Base-by-base conservation (phyloP, 2,888 invertebrate species). In the Xestia c-nigrum region DNA sequence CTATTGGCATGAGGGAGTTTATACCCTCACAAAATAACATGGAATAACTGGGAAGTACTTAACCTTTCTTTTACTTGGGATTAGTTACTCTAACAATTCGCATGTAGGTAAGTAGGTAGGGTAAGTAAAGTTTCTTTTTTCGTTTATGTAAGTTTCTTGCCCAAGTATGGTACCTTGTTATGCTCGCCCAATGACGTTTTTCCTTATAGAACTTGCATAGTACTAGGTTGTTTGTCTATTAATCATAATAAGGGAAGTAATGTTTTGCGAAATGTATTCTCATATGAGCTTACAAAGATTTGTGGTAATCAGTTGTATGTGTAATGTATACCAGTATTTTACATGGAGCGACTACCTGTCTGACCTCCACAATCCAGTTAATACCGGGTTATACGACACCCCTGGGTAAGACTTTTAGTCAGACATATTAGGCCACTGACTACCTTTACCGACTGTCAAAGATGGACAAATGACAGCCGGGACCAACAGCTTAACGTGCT, bases 11-110 rank as follows among this genome's bases (percentile, higher is more conserved):
- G 87, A 87, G 80, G 74, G 76, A 76, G 76, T 89, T 86, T 91
- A 92, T 91, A 90, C 90, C 88, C 88, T 87, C 88, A 89, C 87
- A 88, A 88, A 90, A 90, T 90, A 88, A 90, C 90, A 90, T 91
- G 87, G 84, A 86, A 81, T 83, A 82, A 86, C 85, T 86, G 85
- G 80, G 85, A 85, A 90, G 84, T 83, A 78, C 77, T 83, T 79
- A 85, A 86, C 86, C 80, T 88, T 88, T 88, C 86, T 85, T 87
- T 86, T 85, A 84, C 85, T 85, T 85, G 75, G 80, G 78, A 82
- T 84, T 83, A 81, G 81, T 85, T 80, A 84, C 64, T 52, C 64
- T 65, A 50, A 79, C 76, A 82, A 78, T 80, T 72, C 72, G 43
- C 70, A 75, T 73, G 47, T 59, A 65, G 40, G 64, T 57, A 40